These are phyloP conservation scores for Tipula helvola DNA, from an alignment of 2,888 invertebrate species.

Conservation along the genomic window DNA sequence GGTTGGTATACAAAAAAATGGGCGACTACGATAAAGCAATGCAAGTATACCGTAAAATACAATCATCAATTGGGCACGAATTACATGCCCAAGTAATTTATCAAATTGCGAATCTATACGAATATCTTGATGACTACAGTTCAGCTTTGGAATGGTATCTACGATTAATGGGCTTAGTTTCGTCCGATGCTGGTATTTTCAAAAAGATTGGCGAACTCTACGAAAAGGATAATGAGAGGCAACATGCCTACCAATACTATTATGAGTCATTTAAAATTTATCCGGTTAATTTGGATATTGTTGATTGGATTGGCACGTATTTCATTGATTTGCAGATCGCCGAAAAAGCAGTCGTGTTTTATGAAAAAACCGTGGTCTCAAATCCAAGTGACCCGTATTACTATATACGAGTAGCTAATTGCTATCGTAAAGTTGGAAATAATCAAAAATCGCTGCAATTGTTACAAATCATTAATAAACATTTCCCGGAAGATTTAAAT, in stretches of 20 bases:
- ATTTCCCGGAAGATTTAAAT: slow-evolving; percentile 90
- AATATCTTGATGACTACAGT: slow-evolving; percentile 47
- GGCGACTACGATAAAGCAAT: slow-evolving; percentile 60
- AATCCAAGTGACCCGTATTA: slow-evolving; percentile 72
- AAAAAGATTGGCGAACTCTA: slow-evolving; percentile 83
- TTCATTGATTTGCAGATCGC: slow-evolving; percentile 79
- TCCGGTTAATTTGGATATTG: slow-evolving; percentile 45
- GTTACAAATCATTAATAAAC: slow-evolving; percentile 50
- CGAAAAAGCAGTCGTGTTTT: slow-evolving; percentile 74
- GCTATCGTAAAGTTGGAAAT: slow-evolving; percentile 66
- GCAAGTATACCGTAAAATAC: slow-evolving; percentile 67
- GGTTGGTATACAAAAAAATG: slow-evolving; percentile 57
- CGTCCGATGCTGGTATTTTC: slow-evolving; percentile 82
- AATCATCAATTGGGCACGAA: slow-evolving; percentile 53
- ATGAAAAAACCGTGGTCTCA: slow-evolving; percentile 63
- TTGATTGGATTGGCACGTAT: slow-evolving; percentile 82
- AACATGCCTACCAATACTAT: slow-evolving; percentile 50
- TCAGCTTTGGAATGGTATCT: slow-evolving; percentile 54
- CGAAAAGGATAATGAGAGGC: slow-evolving; percentile 80
- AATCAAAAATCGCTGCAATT: slow-evolving; percentile 37
- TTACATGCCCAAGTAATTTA: slow-evolving; percentile 52
- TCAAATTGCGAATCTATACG: slow-evolving; percentile 67
- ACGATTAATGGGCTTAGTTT: slow-evolving; percentile 67
- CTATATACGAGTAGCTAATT: slow-evolving; percentile 75
- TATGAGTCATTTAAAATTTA: slow-evolving; percentile 33